Percentiles rank a stretch among this genome's conserved stretches.
Evolutionary conservation across 2,797 vertebrate genomes (phyloP).

Genomic region (Lithobates sylvaticus): DNA sequence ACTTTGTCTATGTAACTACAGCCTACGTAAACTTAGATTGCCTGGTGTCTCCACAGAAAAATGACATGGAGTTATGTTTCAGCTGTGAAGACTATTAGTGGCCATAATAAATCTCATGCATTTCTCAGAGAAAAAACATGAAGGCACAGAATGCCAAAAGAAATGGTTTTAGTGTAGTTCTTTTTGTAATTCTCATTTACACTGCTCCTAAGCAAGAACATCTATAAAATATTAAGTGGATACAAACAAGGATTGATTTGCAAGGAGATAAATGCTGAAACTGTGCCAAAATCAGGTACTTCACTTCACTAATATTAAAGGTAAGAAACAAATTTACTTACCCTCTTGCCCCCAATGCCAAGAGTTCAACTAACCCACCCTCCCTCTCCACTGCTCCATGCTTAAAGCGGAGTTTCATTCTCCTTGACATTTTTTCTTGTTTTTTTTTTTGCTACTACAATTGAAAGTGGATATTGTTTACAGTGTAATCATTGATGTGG

Average conservation of each 20-base stretch:
- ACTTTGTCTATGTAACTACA: constrained; percentile 43
- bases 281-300: no score
- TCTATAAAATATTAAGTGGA: not conserved
- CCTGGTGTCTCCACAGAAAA: constrained; percentile 28
- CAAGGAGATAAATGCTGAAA: not conserved
- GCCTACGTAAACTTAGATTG: constrained; percentile 44
- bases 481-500: no score
- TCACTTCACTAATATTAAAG: no score
- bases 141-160: not conserved
- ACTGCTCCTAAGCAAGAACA: not conserved
- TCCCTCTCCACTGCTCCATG: no score
- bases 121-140: constrained; percentile 2
- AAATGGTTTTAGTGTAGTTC: not conserved
- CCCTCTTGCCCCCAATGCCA: no score
- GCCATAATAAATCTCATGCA: constrained; percentile 13
- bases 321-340: no score
- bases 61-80: constrained; percentile 43
- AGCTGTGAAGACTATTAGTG: constrained; percentile 21
- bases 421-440: no score
- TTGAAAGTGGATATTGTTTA: no score
- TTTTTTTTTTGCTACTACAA: no score
- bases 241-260: not conserved
- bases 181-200: not conserved
- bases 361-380: no score
- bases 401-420: no score